A percentile compares a stretch with the other conserved stretches of the same genome.
phyloP scores from a whole-genome alignment of 2,113 vertebrate genomes.

The Mus pahari region DNA sequence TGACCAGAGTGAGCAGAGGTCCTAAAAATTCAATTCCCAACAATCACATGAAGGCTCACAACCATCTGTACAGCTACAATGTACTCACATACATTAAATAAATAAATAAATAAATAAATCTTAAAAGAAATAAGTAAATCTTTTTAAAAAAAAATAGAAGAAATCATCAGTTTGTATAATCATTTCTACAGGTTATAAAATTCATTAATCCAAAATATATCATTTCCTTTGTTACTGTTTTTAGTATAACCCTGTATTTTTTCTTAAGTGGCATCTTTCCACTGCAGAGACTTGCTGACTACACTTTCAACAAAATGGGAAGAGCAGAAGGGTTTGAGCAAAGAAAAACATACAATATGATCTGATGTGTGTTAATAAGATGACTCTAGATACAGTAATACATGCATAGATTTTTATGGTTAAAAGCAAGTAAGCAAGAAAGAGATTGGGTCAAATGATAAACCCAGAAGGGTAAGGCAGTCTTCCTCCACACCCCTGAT shows the following conservation, averaged over 20 bases:
- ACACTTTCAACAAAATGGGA: background rate
- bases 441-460: background rate
- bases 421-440: slow-evolving; percentile 19
- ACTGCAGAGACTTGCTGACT: background rate
- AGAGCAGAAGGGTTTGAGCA: background rate
- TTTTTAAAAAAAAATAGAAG: no score
- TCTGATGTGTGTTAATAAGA: background rate
- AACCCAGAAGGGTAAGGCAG: no score
- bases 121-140: no score
- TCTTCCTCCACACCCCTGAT: background rate
- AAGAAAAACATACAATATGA: background rate
- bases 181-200: background rate
- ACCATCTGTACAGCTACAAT: no score
- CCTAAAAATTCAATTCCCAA: no score
- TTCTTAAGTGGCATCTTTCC: background rate
- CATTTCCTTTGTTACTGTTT: background rate
- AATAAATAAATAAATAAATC: no score
- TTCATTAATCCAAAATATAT: slow-evolving; percentile 1
- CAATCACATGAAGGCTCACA: no score
- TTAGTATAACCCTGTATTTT: background rate
- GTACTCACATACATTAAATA: no score
- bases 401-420: background rate
- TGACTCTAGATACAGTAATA: background rate
- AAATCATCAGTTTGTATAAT: background rate
- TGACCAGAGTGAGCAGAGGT: no score